phyloP scores from a whole-genome alignment of 2,888 invertebrate genomes.

The Amiota minor region DNA sequence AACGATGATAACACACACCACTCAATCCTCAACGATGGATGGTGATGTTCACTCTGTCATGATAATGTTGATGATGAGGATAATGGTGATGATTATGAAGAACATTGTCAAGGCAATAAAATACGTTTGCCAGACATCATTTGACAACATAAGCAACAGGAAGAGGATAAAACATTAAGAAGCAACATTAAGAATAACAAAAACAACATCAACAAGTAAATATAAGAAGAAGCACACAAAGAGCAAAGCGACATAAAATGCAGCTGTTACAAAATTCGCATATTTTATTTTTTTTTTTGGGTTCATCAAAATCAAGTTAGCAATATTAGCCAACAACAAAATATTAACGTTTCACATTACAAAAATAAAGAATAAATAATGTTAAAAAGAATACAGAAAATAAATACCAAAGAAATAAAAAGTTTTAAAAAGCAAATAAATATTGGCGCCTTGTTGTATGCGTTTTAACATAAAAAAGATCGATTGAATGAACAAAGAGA shows the following conservation, averaged over 20 bases:
- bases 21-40: too few relatives aligned
- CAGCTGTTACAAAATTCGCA: constrained; percentile 17
- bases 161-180: constrained; percentile 9
- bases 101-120: neutral
- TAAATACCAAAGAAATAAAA: neutral
- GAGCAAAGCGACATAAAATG: constrained; percentile 13
- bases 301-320: constrained; percentile 24
- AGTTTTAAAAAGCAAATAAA: constrained; percentile 1
- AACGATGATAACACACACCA: too few relatives aligned
- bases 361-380: neutral
- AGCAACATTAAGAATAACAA: constrained; percentile 8
- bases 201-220: constrained; percentile 21
- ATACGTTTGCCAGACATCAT: neutral
- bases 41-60: neutral
- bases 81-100: neutral
- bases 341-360: neutral
- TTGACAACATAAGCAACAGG: neutral
- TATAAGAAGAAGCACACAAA: too few relatives aligned
- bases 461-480: neutral
- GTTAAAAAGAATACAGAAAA: too few relatives aligned
- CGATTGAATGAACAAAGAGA: too few relatives aligned
- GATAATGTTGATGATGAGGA: neutral
- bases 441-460: constrained; percentile 8
- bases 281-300: constrained; percentile 19
- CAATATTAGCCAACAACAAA: neutral